Evolutionary conservation across 2,113 vertebrate genomes (phyloP).

Genomic region (Gymnorhina tibicen): DNA sequence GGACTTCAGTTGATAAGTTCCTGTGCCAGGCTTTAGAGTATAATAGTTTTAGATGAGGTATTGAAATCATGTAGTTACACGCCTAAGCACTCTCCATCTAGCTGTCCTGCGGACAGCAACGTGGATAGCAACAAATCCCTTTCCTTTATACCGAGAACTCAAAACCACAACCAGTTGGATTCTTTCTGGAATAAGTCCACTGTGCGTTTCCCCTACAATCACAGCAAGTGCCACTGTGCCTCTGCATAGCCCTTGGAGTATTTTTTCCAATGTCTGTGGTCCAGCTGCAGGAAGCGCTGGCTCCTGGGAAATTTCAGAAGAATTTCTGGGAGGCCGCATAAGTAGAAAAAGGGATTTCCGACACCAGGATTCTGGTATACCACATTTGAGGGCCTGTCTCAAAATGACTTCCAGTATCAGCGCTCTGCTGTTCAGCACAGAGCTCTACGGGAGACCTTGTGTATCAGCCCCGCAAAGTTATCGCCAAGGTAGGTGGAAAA

Average conservation of each 20-base stretch:
- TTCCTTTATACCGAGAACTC: not conserved
- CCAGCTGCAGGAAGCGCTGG: not conserved
- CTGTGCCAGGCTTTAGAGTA: not conserved
- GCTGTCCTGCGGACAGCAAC: not conserved
- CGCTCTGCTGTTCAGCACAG: not conserved
- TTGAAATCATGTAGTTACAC: not conserved
- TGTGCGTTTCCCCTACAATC: not conserved
- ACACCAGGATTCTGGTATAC: not conserved
- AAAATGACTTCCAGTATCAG: not conserved
- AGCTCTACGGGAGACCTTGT: not conserved
- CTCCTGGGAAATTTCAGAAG: not conserved
- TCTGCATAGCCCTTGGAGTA: not conserved
- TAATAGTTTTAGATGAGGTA: not conserved
- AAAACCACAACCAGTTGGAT: not conserved
- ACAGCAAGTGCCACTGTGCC: not conserved
- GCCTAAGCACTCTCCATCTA: not conserved
- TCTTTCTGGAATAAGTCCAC: not conserved
- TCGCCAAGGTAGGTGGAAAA: not conserved
- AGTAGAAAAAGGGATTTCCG: not conserved
- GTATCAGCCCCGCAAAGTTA: fast-evolving
- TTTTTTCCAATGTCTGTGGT: not conserved
- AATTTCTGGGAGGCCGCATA: not conserved
- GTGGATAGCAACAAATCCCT: not conserved
- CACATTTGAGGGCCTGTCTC: not conserved
- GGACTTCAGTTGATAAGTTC: conserved; percentile 60